A percentile compares a stretch with the other conserved stretches of the same genome.
These are phyloP conservation scores for Rhizoglyphus robini DNA, from an alignment of 1,140 invertebrate genomes.

Conservation along the genomic window DNA sequence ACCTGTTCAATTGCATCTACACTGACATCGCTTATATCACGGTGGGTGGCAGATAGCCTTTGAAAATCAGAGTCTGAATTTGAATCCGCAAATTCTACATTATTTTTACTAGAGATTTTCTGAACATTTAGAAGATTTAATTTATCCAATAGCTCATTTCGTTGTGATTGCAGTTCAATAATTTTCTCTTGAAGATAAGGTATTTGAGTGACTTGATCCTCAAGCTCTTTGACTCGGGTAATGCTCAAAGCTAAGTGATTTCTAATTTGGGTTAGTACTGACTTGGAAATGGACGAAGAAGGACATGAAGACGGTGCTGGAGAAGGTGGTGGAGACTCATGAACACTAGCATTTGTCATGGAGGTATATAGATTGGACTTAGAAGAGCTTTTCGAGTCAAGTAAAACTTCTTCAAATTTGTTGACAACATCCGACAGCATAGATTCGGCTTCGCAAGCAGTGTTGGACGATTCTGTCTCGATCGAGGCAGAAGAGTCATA, in stretches of 20 bases:
- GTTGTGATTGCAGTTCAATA: conserved; percentile 55
- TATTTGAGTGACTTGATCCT: conserved; percentile 67
- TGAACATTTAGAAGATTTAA: conserved; percentile 33
- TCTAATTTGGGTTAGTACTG: conserved; percentile 37
- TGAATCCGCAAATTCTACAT: no score
- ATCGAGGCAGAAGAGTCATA: background rate
- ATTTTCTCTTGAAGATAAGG: conserved; percentile 55
- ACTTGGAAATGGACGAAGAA: conserved; percentile 15
- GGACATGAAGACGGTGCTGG: conserved; percentile 14
- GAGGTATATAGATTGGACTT: conserved; percentile 21
- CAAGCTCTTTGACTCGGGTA: conserved; percentile 58
- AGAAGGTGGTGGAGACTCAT: conserved; percentile 25
- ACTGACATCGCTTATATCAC: no score
- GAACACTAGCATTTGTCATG: conserved; percentile 23
- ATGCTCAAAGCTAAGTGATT: conserved; percentile 63
- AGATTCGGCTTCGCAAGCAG: background rate
- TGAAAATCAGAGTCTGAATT: no score
- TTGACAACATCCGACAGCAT: conserved; percentile 16
- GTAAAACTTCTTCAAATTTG: conserved; percentile 18
- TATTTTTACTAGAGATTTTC: no score
- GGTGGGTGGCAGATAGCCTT: no score
- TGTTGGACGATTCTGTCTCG: background rate
- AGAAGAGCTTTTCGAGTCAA: background rate
- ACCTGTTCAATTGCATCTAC: no score
- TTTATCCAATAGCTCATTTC: conserved; percentile 47